Evolutionary conservation across 2,797 vertebrate genomes (phyloP), one percentile per base, ranked within the genome.

Genomic region (Enteromius unitaeniatus): DNA sequence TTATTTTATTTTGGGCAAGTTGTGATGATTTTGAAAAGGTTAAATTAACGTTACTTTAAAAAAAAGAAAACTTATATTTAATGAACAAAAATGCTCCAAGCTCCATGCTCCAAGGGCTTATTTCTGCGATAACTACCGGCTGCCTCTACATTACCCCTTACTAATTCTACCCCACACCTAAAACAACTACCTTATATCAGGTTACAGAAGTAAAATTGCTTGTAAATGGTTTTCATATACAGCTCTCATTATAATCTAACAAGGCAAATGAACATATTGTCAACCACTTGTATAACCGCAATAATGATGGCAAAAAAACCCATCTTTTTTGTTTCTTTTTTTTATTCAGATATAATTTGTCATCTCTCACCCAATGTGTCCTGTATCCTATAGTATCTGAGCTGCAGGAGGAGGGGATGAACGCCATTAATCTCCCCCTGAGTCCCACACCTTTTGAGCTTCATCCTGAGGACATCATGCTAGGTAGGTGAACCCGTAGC

Each of bases 321-420:
- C 2, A 6, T 55, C 4, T 10, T 31, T 34, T 14, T 40, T 60
- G 3, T 60, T 42, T 23, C 1, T n/a, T 21, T 23, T 69, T 17
- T 58, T 37, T 42, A 81, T 81, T 42, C 34, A 69, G 62, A 75
- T 74, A 55, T 73, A 82, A 82, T 79, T 65, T 69, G 53, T 65
- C 49, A 34, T 79, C 5, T 53, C 55, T 72, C n/a, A 19, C 51
- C 11, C 26, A 28, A 31, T 53, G 42, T 78, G 31, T 58, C 53
- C 64, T 65, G 6, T 77, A 55, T 70, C 13, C 19, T 14, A 0
- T 81, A 99, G 98, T 99, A 69, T 99, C 98, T 1, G 98, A 99
- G 93, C 96, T 99, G 88, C 98, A 99, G 92, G 98, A 99, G 89
- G 98, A 99, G 90, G 98, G 98, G 78, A 99, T 99, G 87, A 99